Percentiles rank a stretch among this genome's conserved stretches.
These are phyloP conservation scores for Cosmopolites sordidus DNA, from an alignment of 2,888 invertebrate species.

Conservation along the genomic window DNA sequence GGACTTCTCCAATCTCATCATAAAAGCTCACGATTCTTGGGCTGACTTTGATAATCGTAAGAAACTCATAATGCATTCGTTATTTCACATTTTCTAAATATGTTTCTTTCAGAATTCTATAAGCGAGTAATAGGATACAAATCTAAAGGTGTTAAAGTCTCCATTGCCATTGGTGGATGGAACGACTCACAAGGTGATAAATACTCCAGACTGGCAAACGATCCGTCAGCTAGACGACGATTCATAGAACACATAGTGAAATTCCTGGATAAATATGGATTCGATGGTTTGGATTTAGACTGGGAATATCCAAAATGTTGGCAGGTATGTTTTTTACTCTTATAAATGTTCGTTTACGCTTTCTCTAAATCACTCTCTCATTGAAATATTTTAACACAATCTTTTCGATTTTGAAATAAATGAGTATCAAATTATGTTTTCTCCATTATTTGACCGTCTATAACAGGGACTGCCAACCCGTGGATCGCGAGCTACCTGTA, in stretches of 20 bases:
- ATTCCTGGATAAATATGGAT: slow-evolving; percentile 75
- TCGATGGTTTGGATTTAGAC: slow-evolving; percentile 91
- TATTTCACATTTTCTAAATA: no score
- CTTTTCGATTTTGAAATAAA: no score
- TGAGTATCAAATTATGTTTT: no score
- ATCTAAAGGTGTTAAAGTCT: slow-evolving; percentile 75
- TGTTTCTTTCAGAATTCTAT: slow-evolving; percentile 65
- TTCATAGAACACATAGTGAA: slow-evolving; percentile 72
- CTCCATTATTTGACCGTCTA: no score
- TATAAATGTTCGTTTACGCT: no score
- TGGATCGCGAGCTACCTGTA: no score
- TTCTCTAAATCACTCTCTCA: no score
- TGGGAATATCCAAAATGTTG: slow-evolving; percentile 93
- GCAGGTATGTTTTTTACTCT: slow-evolving; percentile 57
- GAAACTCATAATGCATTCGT: no score
- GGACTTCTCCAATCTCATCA: slow-evolving; percentile 71
- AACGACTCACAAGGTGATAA: slow-evolving; percentile 89
- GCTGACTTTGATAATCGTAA: slow-evolving; percentile 83
- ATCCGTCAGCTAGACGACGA: slow-evolving; percentile 63
- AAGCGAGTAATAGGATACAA: slow-evolving; percentile 77
- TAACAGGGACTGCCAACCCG: no score
- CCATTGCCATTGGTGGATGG: slow-evolving; percentile 91
- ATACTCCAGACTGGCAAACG: slow-evolving; percentile 79
- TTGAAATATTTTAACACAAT: no score
- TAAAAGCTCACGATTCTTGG: slow-evolving; percentile 85